These are phyloP conservation scores for Megaceryle alcyon DNA, from an alignment of 2,797 vertebrate species.

Conservation along the genomic window DNA sequence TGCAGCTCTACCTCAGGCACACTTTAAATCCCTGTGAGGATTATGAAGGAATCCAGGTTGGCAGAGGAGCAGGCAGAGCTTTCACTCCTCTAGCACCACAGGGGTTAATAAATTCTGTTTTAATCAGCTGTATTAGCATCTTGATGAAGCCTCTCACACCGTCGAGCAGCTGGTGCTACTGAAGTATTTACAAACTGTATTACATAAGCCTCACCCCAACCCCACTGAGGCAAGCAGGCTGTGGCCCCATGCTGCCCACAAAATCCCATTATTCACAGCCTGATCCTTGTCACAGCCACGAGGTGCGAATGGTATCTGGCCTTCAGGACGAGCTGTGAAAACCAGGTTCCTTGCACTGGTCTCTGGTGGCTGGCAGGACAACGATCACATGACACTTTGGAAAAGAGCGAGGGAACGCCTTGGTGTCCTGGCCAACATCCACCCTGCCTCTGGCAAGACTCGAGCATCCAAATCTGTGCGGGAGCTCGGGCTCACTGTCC, in stretches of 20 bases:
- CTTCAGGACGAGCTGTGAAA: not conserved
- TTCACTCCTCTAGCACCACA: not conserved
- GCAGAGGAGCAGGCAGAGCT: not conserved
- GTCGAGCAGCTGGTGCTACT: not conserved
- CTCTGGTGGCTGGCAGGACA: not conserved
- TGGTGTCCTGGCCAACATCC: not conserved
- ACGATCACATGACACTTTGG: rapidly evolving
- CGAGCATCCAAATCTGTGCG: rapidly evolving
- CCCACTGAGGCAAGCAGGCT: not conserved
- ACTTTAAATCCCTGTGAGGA: not conserved
- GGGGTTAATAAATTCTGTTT: constrained; percentile 10
- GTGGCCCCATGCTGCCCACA: not conserved
- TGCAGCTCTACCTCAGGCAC: not conserved
- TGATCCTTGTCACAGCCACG: not conserved
- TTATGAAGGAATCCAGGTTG: not conserved
- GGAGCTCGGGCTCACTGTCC: rapidly evolving
- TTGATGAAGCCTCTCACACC: not conserved
- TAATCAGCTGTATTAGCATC: not conserved
- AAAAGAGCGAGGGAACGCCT: not conserved
- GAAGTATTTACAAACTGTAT: not conserved
- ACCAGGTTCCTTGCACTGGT: not conserved
- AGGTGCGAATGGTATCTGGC: not conserved
- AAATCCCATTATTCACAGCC: not conserved
- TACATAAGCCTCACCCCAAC: not conserved
- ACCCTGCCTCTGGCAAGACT: not conserved